Conservation (phyloP, 2,113 vertebrate genomes). For the Opisthocomus hoazin region DNA sequence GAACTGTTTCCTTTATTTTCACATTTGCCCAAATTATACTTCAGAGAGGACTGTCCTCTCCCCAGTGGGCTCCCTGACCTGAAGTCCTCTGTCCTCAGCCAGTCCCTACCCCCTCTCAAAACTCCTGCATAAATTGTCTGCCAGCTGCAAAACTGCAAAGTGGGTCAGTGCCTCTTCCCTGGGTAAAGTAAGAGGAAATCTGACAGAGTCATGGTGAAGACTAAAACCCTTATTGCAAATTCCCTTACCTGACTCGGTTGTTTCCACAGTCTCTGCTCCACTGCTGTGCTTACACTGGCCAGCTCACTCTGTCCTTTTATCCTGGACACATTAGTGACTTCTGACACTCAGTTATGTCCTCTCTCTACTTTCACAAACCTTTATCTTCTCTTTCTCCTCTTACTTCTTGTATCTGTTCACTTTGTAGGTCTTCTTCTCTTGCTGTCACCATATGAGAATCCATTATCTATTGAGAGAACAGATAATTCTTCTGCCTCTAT, state of each 20-base stretch:
- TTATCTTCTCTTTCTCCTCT: neutral
- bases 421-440: neutral
- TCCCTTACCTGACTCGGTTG: neutral
- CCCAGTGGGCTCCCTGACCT: neutral
- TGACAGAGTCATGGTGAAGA: neutral
- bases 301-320: neutral
- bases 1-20: neutral
- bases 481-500: neutral
- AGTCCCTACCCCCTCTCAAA: neutral
- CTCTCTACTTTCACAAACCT: neutral
- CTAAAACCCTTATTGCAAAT: neutral
- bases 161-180: neutral
- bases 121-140: neutral
- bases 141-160: neutral
- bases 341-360: neutral
- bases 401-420: neutral
- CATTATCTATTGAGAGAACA: neutral
- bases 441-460: neutral
- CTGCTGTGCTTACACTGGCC: neutral
- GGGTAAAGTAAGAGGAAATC: neutral
- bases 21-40: neutral
- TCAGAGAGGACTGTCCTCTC: neutral
- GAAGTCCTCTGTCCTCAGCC: neutral
- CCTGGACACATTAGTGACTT: neutral
- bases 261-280: neutral